Conservation (phyloP, 2,113 vertebrate species). For the Spheniscus mendiculus region DNA sequence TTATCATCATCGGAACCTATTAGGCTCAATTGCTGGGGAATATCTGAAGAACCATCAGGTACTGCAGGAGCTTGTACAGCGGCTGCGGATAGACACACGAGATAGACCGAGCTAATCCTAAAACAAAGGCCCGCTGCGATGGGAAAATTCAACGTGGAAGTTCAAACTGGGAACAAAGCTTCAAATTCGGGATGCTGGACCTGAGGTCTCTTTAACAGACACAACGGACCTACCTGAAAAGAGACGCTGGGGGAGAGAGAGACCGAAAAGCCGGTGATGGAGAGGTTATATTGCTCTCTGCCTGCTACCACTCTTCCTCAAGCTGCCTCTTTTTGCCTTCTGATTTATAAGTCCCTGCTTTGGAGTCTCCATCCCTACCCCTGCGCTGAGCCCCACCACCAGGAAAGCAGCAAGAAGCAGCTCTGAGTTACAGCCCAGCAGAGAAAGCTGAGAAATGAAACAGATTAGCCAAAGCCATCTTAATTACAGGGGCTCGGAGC, state of each 20-base stretch:
- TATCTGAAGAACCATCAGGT: not conserved
- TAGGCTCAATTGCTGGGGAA: not conserved
- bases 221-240: not conserved
- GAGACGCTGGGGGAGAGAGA: not conserved
- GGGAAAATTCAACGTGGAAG: not conserved
- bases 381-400: not conserved
- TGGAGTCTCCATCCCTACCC: not conserved
- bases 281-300: not conserved
- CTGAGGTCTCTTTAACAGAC: not conserved
- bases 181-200: not conserved
- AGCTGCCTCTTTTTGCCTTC: not conserved
- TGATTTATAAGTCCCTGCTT: not conserved
- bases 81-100: not conserved
- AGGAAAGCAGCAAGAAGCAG: not conserved
- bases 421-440: not conserved
- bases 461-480: not conserved
- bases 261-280: not conserved
- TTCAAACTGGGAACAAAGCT: not conserved
- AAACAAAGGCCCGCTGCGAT: fast-evolving
- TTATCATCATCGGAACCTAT: not conserved
- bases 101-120: fast-evolving
- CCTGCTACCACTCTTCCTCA: not conserved
- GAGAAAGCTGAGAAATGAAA: not conserved
- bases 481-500: not conserved
- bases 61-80: not conserved